These are phyloP conservation scores for Rhabdomys dilectus DNA, from an alignment of 2,113 vertebrate genomes.

Conservation along the genomic window DNA sequence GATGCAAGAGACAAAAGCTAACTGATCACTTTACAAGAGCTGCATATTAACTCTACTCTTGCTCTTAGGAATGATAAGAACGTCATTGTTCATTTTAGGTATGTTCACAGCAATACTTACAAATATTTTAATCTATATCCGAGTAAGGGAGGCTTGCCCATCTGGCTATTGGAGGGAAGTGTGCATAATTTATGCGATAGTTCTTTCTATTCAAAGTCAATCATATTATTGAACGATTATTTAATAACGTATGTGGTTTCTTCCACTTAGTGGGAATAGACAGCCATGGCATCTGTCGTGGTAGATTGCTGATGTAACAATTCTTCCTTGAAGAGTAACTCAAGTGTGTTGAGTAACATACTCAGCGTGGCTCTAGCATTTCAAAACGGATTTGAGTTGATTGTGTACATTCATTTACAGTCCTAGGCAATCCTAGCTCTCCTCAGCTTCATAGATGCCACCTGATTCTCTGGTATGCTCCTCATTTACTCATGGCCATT, in stretches of 20 bases:
- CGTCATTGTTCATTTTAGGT: not conserved
- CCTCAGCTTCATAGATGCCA: not conserved
- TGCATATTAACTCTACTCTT: not conserved
- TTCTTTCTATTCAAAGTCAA: slow-evolving; percentile 45
- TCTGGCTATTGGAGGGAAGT: not conserved
- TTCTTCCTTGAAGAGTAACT: slow-evolving; percentile 20
- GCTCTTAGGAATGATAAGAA: not conserved
- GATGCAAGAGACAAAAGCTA: not conserved
- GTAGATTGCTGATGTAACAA: not conserved
- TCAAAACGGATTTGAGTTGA: slow-evolving; percentile 30
- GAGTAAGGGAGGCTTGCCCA: not conserved
- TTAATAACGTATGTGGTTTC: slow-evolving; percentile 10
- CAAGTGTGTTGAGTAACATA: slow-evolving; percentile 20
- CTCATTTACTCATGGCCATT: not conserved
- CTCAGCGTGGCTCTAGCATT: not conserved
- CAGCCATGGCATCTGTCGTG: not conserved
- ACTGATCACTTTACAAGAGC: slow-evolving; percentile 33
- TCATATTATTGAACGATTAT: slow-evolving; percentile 39
- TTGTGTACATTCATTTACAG: slow-evolving; percentile 6
- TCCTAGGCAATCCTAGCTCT: not conserved
- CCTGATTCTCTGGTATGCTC: not conserved
- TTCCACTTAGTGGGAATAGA: not conserved
- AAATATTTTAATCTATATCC: not conserved
- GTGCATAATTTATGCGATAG: not conserved
- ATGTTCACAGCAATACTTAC: not conserved